Percentiles rank a stretch among this genome's conserved stretches.
These are phyloP conservation scores for Diplodus sargus DNA, from an alignment of 2,797 vertebrate species.

Conservation along the genomic window DNA sequence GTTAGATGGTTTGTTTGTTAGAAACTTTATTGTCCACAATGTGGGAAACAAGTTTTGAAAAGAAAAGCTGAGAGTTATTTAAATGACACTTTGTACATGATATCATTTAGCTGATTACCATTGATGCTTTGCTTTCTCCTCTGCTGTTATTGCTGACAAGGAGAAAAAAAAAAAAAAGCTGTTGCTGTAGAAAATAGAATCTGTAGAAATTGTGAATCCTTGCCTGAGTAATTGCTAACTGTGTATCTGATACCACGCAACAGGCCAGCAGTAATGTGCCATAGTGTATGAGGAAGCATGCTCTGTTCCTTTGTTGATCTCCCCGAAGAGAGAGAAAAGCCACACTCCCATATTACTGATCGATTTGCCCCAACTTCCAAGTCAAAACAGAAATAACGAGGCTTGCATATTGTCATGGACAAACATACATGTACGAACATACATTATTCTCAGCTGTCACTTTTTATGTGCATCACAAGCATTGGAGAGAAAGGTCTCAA, in stretches of 20 bases:
- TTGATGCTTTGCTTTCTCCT: neutral
- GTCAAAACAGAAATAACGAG: conserved; percentile 1
- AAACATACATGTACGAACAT: conserved; percentile 23
- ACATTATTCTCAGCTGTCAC: conserved; percentile 2
- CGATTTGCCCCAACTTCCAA: neutral
- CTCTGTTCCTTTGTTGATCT: conserved; percentile 2
- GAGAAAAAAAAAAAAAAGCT: neutral
- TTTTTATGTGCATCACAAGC: neutral
- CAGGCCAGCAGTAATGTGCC: conserved; percentile 4
- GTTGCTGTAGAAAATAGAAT: neutral
- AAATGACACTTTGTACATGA: neutral
- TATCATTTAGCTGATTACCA: neutral
- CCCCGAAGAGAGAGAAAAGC: neutral
- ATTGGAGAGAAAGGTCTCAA: neutral
- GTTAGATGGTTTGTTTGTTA: conserved; percentile 22
- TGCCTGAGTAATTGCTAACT: neutral
- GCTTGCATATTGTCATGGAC: too few species aligned
- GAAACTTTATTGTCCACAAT: conserved; percentile 14
- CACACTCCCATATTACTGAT: conserved; percentile 13
- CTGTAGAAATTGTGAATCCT: neutral
- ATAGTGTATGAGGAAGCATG: conserved; percentile 11
- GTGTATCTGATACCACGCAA: neutral
- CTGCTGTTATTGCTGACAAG: neutral
- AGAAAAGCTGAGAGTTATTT: neutral
- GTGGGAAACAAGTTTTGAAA: neutral